Conservation (phyloP, 2,888 invertebrate genomes). For the Ganaspis brasiliensis region DNA sequence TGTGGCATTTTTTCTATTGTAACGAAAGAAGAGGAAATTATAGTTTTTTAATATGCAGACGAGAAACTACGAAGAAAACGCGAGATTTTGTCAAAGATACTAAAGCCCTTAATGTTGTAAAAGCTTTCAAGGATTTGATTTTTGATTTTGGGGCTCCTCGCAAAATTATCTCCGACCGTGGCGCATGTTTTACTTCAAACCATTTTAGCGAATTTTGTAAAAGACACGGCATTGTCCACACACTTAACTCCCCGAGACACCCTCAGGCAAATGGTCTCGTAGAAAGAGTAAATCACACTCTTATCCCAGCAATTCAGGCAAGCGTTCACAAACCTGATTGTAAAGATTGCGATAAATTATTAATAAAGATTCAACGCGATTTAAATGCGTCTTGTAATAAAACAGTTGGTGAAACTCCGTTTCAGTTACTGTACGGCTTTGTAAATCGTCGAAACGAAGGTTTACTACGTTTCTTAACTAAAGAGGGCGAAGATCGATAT, state of each 20-base stretch:
- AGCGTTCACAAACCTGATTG: background rate
- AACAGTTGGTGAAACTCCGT: slow-evolving; percentile 53
- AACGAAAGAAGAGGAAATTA: background rate
- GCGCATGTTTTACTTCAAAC: slow-evolving; percentile 51
- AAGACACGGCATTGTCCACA: slow-evolving; percentile 26
- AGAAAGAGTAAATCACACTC: slow-evolving; percentile 9
- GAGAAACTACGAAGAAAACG: slow-evolving; percentile 15
- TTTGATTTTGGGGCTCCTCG: slow-evolving; percentile 48
- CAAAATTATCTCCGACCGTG: slow-evolving; percentile 49
- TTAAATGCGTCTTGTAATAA: slow-evolving; percentile 53
- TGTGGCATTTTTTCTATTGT: background rate
- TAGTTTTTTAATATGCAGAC: background rate
- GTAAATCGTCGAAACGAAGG: background rate
- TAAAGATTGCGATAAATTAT: slow-evolving; percentile 40
- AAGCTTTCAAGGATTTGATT: slow-evolving; percentile 46
- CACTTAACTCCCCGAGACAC: slow-evolving; percentile 29
- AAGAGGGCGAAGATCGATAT: background rate
- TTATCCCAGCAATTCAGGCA: slow-evolving; percentile 16
- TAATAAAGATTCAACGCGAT: slow-evolving; percentile 54
- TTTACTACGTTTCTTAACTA: background rate
- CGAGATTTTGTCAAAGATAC: slow-evolving; percentile 42
- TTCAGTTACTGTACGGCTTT: slow-evolving; percentile 52
- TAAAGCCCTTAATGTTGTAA: slow-evolving; percentile 17
- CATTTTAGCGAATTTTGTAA: slow-evolving; percentile 50
- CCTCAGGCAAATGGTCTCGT: slow-evolving; percentile 43